A percentile compares a stretch with the other conserved stretches of the same genome.
phyloP scores from a whole-genome alignment of 2,888 invertebrate species.

The Esperia sulphurella region DNA sequence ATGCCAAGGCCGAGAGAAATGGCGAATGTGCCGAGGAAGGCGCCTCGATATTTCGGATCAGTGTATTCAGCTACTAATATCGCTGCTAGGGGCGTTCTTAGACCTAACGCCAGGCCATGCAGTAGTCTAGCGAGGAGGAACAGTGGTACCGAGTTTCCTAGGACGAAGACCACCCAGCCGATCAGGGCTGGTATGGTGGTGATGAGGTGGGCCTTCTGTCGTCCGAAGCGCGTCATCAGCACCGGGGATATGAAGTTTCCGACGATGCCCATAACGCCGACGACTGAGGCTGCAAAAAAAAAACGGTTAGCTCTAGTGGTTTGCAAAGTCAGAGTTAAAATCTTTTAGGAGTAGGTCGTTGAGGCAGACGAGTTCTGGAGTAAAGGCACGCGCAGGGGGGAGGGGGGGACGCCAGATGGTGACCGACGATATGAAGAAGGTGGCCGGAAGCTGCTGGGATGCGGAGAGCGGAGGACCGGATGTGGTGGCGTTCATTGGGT shows the following conservation, averaged over 20 bases:
- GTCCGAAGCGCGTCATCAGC: conserved; percentile 78
- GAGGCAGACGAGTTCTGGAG: too few relatives aligned
- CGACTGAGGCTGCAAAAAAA: conserved; percentile 58
- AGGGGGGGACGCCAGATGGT: too few relatives aligned
- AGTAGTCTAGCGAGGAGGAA: conserved; percentile 62
- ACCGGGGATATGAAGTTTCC: conserved; percentile 71
- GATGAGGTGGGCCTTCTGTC: conserved; percentile 77
- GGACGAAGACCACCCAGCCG: conserved; percentile 65
- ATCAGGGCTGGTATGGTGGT: conserved; percentile 69
- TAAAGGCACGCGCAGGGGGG: too few relatives aligned
- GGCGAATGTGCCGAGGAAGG: conserved; percentile 81
- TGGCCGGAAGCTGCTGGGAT: too few relatives aligned
- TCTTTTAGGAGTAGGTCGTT: too few relatives aligned
- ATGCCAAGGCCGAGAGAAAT: conserved; percentile 82
- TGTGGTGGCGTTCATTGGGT: too few relatives aligned
- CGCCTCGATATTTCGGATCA: conserved; percentile 81
- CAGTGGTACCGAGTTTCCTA: conserved; percentile 60
- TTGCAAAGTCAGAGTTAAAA: too few relatives aligned
- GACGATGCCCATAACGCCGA: conserved; percentile 69
- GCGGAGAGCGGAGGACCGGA: too few relatives aligned
- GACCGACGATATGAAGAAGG: too few relatives aligned
- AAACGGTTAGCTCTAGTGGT: background rate
- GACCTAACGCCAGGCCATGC: conserved; percentile 74
- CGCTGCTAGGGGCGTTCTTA: conserved; percentile 74
- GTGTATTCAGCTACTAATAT: conserved; percentile 80